phyloP scores from a whole-genome alignment of 2,888 invertebrate genomes.

The Aphidoletes aphidimyza region DNA sequence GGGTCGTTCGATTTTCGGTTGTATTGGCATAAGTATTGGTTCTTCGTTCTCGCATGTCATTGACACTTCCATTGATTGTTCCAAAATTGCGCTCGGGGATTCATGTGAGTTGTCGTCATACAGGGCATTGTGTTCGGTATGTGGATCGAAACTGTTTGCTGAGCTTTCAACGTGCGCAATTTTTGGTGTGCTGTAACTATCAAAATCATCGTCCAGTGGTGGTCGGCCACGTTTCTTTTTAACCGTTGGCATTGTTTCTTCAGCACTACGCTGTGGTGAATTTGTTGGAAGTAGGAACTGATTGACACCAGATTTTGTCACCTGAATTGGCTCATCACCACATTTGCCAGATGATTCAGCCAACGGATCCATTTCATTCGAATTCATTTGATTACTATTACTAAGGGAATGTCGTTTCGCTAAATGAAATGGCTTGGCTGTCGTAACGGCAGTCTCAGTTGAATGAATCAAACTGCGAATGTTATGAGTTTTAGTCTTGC shows the following conservation, averaged over 20 bases:
- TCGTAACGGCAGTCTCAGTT: slow-evolving; percentile 1
- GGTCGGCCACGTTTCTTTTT: slow-evolving; percentile 76
- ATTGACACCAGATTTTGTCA: slow-evolving; percentile 33
- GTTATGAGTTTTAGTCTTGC: background rate
- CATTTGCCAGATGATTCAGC: background rate
- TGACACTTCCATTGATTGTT: slow-evolving; percentile 1
- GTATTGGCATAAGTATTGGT: slow-evolving; percentile 23
- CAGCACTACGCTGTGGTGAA: background rate
- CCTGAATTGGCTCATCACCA: background rate
- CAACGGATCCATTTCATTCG: slow-evolving; percentile 37
- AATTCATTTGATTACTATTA: slow-evolving; percentile 26
- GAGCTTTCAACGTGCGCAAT: slow-evolving; percentile 26
- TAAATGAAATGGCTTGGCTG: background rate
- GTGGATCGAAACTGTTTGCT: background rate
- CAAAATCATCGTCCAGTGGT: slow-evolving; percentile 71
- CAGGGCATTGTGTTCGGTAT: background rate
- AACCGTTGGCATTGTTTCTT: slow-evolving; percentile 61
- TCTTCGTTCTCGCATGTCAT: slow-evolving; percentile 46
- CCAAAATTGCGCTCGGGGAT: slow-evolving; percentile 29
- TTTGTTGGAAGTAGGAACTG: slow-evolving; percentile 28
- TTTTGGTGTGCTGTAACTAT: slow-evolving; percentile 57
- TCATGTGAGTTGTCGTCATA: slow-evolving; percentile 21
- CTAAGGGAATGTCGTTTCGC: slow-evolving; percentile 21
- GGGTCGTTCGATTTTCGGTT: slow-evolving; percentile 58
- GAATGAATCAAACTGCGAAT: slow-evolving; percentile 1